These are phyloP conservation scores for Enteromius viviparus DNA, from an alignment of 2,797 vertebrate genomes.

Conservation along the genomic window DNA sequence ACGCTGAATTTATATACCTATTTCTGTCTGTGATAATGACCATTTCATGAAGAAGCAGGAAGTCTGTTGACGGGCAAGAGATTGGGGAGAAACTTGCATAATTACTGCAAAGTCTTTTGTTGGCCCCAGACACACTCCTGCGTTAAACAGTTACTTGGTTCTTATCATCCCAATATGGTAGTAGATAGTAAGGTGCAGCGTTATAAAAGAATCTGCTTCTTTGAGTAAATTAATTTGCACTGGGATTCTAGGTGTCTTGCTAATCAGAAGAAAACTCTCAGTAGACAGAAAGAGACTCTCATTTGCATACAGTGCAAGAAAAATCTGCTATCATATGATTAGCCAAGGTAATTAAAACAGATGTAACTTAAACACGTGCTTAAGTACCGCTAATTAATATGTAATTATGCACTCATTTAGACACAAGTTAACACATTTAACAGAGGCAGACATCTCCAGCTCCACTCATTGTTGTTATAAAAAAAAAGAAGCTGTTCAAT, in stretches of 20 bases:
- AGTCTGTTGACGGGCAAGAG: slow-evolving; percentile 86
- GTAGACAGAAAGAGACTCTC: slow-evolving; percentile 40
- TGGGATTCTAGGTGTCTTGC: slow-evolving; percentile 36
- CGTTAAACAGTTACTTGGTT: neutral
- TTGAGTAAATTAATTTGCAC: slow-evolving; percentile 38
- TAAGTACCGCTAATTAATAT: slow-evolving; percentile 73
- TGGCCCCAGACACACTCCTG: slow-evolving; percentile 9
- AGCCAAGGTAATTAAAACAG: slow-evolving; percentile 71
- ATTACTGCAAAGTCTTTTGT: slow-evolving; percentile 77
- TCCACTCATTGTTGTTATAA: slow-evolving; percentile 67
- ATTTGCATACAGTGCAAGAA: slow-evolving; percentile 67
- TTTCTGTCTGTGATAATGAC: slow-evolving; percentile 92
- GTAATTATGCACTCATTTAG: slow-evolving; percentile 73
- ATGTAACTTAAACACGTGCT: slow-evolving; percentile 71
- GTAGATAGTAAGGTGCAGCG: slow-evolving; percentile 6
- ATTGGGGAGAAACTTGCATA: slow-evolving; percentile 84
- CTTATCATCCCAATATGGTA: neutral
- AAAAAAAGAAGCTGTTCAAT: slow-evolving; percentile 56
- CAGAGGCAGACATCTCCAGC: slow-evolving; percentile 65
- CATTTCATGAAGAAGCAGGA: slow-evolving; percentile 80
- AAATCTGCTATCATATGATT: slow-evolving; percentile 66
- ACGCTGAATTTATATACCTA: slow-evolving; percentile 91
- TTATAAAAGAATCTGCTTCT: slow-evolving; percentile 18
- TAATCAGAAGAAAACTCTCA: slow-evolving; percentile 47
- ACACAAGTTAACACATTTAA: slow-evolving; percentile 69